Evolutionary conservation across 1,140 invertebrate species (phyloP), one percentile per base, ranked within the genome.

Genomic region (Chymomyza costata): DNA sequence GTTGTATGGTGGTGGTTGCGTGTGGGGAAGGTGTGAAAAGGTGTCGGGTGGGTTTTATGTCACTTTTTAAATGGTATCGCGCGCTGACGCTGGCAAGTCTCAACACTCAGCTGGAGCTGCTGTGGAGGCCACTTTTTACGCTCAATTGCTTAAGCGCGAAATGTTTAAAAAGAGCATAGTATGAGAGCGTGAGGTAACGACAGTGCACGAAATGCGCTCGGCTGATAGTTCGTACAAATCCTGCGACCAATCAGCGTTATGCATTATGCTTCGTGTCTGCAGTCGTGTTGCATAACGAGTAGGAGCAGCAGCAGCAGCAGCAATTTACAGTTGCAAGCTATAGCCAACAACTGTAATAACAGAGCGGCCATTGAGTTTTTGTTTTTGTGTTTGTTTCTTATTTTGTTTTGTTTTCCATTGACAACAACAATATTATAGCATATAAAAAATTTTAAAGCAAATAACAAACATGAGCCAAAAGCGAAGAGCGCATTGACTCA

Each of bases 161-260:
- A n/a, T n/a, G n/a, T n/a, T n/a, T n/a, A n/a, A 38, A 18, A 30
- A 43, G 25, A 47, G 45, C 31, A n/a, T n/a, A 37, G 21, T 39
- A n/a, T n/a, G 56, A 54, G 57, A 55, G 57, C 32, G 32, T 21
- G 40, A 44, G 34, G 15, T 6, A 18, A 35, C 39, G 49, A 41
- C 19, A 44, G 19, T 1, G 40, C 14, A 30, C 13, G 59, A 45
- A 34, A 34, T 41, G 40, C 19, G 30, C 16, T 62, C 59, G 59
- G 52, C 28, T 46, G 21, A n/a, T n/a, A n/a, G n/a, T 8, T 25
- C 21, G 21, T 25, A 8, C 3, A 40, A 31, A 59, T 78, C 62
- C 57, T 65, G 55, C 34, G 37, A 59, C 70, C 70, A 76, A 76
- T 76, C 70, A 78, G 57, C 70, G 56, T 28, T 46, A 48, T 39